A percentile compares a stretch with the other conserved stretches of the same genome.
Conservation (phyloP, 2,888 invertebrate genomes). For the Abrostola triplasia region DNA sequence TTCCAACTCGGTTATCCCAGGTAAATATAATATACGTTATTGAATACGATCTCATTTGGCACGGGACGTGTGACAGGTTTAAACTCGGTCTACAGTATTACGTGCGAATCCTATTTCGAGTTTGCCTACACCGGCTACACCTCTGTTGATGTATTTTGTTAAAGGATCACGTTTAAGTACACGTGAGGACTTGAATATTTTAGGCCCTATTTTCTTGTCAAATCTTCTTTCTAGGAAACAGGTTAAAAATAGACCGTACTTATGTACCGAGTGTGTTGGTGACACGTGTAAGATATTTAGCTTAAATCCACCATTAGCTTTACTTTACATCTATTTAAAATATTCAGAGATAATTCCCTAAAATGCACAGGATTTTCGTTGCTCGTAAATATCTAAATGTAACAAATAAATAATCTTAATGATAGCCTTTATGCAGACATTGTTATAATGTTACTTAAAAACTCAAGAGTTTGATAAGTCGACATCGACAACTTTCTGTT, state of each 20-base stretch:
- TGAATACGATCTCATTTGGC: constrained; percentile 30
- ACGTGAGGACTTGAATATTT: constrained; percentile 32
- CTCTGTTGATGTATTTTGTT: constrained; percentile 25
- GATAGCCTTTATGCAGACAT: no score
- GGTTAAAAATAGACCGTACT: neutral
- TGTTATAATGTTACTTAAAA: no score
- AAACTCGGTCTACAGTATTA: constrained; percentile 21
- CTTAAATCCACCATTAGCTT: no score
- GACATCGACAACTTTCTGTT: no score
- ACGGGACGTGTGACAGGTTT: constrained; percentile 18
- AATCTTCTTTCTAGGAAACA: constrained; percentile 1
- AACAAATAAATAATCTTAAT: no score
- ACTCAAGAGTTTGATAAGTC: no score
- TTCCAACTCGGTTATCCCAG: constrained; percentile 12
- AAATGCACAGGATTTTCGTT: no score
- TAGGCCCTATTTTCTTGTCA: constrained; percentile 17
- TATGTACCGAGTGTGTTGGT: no score
- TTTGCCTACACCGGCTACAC: neutral
- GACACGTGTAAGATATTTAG: no score
- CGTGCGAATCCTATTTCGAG: constrained; percentile 14
- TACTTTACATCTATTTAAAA: no score
- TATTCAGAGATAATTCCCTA: no score
- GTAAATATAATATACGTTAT: constrained; percentile 36
- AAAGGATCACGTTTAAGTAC: constrained; percentile 37
- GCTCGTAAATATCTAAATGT: no score